Evolutionary conservation across 2,888 invertebrate species (phyloP).

Genomic region (Mellilla xanthometata): DNA sequence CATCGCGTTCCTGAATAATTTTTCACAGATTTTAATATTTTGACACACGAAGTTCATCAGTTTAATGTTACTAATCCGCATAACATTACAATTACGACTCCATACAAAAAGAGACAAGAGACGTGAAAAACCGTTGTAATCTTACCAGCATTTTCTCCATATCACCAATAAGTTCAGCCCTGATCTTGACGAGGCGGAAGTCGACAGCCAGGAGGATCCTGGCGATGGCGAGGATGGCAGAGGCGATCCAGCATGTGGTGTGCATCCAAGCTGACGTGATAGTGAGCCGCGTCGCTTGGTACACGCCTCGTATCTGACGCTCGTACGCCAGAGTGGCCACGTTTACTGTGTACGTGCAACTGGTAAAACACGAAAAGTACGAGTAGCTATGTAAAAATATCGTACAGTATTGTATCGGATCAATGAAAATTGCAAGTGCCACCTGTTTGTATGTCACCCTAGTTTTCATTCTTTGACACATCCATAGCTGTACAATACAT

Average conservation of each 20-base stretch:
- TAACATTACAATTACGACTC: slow-evolving; percentile 7
- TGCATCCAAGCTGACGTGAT: slow-evolving; percentile 71
- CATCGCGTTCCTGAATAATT: slow-evolving; percentile 53
- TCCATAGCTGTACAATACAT: too few species aligned
- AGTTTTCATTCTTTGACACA: too few species aligned
- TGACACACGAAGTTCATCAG: too few species aligned
- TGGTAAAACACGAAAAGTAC: too few species aligned
- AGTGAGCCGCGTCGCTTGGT: slow-evolving; percentile 66
- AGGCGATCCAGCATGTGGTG: slow-evolving; percentile 66
- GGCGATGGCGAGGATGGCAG: slow-evolving; percentile 51
- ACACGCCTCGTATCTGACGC: slow-evolving; percentile 69
- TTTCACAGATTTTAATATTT: too few species aligned
- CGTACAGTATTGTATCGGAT: too few species aligned
- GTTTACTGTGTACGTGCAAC: slow-evolving; percentile 64
- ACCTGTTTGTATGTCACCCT: too few species aligned
- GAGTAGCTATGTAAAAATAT: too few species aligned
- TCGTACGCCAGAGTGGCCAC: slow-evolving; percentile 68
- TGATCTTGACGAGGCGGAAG: slow-evolving; percentile 64
- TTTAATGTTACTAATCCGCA: too few species aligned
- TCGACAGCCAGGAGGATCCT: slow-evolving; percentile 64
- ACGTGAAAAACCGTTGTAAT: too few species aligned
- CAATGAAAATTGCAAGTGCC: too few species aligned
- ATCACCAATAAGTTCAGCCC: slow-evolving; percentile 54
- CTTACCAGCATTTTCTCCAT: slow-evolving; percentile 64
- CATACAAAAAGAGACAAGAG: too few species aligned